Conservation (phyloP, 2,797 vertebrate genomes). For the Propithecus deckenii region DNA sequence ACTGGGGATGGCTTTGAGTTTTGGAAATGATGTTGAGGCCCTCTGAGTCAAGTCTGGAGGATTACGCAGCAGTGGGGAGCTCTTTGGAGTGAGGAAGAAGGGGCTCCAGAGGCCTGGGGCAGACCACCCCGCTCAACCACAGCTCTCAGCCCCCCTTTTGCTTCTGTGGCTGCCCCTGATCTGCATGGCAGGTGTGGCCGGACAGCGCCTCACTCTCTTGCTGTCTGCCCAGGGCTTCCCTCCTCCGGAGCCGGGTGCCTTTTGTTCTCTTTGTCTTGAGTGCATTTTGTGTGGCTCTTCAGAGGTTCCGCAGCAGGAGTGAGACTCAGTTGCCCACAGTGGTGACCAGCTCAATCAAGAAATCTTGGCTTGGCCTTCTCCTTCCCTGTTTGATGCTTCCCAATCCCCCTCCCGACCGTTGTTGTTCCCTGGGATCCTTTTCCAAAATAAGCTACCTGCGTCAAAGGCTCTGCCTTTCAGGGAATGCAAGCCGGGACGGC, state of each 20-base stretch:
- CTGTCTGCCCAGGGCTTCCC: not conserved
- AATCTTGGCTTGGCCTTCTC: not conserved
- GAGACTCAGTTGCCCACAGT: not conserved
- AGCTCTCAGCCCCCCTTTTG: no score
- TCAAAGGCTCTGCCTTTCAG: not conserved
- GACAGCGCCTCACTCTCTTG: accelerated
- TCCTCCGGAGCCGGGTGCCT: not conserved
- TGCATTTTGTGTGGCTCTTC: not conserved
- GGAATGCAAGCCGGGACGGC: not conserved
- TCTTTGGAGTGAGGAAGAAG: not conserved
- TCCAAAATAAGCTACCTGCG: not conserved
- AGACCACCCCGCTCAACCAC: no score
- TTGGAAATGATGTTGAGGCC: not conserved
- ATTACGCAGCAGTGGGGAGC: not conserved
- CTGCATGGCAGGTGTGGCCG: not conserved
- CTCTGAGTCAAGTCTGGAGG: not conserved
- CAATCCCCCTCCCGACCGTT: accelerated
- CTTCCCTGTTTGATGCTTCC: not conserved
- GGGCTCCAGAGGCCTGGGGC: not conserved
- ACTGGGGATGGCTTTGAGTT: not conserved
- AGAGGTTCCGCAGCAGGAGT: not conserved
- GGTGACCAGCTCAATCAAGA: not conserved
- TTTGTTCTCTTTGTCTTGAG: not conserved
- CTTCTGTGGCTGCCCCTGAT: accelerated
- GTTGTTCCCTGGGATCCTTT: not conserved